Base-by-base conservation (phyloP, 2,888 invertebrate genomes). In the Tetropium fuscum region DNA sequence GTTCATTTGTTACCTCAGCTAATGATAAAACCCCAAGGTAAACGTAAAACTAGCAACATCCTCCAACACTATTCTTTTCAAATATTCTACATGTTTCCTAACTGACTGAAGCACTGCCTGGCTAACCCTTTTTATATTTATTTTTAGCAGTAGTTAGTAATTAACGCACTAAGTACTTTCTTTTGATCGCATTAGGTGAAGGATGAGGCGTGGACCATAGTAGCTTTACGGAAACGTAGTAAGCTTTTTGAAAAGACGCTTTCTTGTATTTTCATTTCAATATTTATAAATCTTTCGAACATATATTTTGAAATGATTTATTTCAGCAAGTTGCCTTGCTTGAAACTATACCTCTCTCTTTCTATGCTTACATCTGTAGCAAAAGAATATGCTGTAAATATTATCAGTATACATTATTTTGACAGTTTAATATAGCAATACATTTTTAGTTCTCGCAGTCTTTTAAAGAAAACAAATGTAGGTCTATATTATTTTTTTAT, bases 21-120 rank as follows among this genome's bases (percentile, higher is more conserved):
- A 80, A 87, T 86, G 81, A 84, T 84, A 82, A 86, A 84, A 83
- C 83, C 84, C 81, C 83, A 87, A 90, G 90, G 90, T 90, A 90
- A 85, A 84, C 13, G 15, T 20, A 13, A 40, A 55, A 53, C 41
- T 40, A 55, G 43, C 54, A 49, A 56, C 25, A 38, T 62, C 55
- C 36, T 61, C 45, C 36, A 57, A 48, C 36, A 44, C 44, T 53
- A 30, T 45, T 22, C 41, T 56, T 53, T 58, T 36, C 20, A 13
- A 43, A 47, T 55, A 3, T 58, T 66, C 63, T 73, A 71, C 63
- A 72, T 71, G 68, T 48, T 51, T 48, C 22, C n/a, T 53, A 56
- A 19, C 40, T 44, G 53, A 40, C 34, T 54, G 30, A 48, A 65
- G 60, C 49, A 58, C 53, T 58, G 63, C 63, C 60, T 60, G 54